These are phyloP conservation scores for Aurelia sp. DNA, from an alignment of 30 jellyfish, hydroid and myxozoan genomes.

Conservation along the genomic window DNA sequence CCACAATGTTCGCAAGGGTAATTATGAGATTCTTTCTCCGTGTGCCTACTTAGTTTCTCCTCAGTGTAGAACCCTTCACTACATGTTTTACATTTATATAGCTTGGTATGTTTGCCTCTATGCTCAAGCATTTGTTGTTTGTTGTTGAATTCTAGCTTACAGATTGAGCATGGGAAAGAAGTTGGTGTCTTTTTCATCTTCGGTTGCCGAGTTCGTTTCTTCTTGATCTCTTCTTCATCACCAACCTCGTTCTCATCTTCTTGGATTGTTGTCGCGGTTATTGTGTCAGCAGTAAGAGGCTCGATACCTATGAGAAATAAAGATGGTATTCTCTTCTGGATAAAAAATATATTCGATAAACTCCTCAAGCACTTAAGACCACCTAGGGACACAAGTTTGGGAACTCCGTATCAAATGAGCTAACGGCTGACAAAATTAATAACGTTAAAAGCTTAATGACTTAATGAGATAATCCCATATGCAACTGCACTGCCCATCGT, in stretches of 20 bases:
- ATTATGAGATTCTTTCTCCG: constrained; percentile 84
- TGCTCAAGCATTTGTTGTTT: constrained; percentile 86
- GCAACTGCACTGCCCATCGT: too few relatives aligned
- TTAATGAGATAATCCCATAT: too few relatives aligned
- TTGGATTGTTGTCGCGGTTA: background rate
- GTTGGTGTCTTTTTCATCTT: constrained; percentile 53
- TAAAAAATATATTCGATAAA: too few relatives aligned
- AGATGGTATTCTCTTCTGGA: too few relatives aligned
- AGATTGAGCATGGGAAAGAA: constrained; percentile 80
- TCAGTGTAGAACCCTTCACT: constrained; percentile 92
- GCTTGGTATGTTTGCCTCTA: constrained; percentile 79
- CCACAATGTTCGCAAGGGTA: constrained; percentile 90
- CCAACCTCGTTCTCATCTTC: constrained; percentile 1
- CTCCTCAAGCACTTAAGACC: too few relatives aligned
- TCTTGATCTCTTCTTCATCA: constrained; percentile 28
- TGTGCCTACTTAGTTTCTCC: constrained; percentile 79
- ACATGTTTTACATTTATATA: constrained; percentile 88
- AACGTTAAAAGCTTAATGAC: too few relatives aligned
- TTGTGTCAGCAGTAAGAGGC: constrained; percentile 60
- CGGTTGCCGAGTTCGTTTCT: constrained; percentile 11
- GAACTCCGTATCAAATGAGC: too few relatives aligned
- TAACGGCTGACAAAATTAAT: too few relatives aligned
- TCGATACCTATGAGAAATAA: constrained; percentile 14
- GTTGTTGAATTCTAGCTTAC: constrained; percentile 77
- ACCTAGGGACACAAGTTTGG: too few relatives aligned